A percentile compares a stretch with the other conserved stretches of the same genome.
Evolutionary conservation across 2,113 vertebrate species (phyloP).

Genomic region (Eulemur rufifrons): DNA sequence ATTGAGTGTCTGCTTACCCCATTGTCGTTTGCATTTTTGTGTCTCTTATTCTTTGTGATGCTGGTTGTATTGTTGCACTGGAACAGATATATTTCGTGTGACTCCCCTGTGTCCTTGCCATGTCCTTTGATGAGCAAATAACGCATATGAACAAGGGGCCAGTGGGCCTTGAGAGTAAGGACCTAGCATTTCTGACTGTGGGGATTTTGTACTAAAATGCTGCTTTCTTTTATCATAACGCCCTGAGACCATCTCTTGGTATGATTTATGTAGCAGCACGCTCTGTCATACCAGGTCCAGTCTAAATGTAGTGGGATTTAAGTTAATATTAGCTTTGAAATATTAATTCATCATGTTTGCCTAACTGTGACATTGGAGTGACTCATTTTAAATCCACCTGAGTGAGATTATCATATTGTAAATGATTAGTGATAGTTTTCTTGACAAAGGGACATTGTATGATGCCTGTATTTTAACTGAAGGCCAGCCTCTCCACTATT

Average conservation of each 20-base stretch:
- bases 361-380: not conserved
- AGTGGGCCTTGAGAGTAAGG: too few relatives aligned
- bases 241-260: not conserved
- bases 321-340: not conserved
- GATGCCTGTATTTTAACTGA: not conserved
- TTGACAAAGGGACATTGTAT: rapidly evolving
- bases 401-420: not conserved
- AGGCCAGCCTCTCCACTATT: not conserved
- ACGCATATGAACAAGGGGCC: rapidly evolving
- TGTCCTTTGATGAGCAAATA: not conserved
- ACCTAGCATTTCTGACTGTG: not conserved
- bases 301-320: not conserved
- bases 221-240: not conserved
- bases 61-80: not conserved
- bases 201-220: not conserved
- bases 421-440: not conserved
- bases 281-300: too few relatives aligned
- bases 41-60: not conserved
- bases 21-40: rapidly evolving
- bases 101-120: not conserved
- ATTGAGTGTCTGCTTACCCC: not conserved
- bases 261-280: not conserved
- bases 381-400: not conserved
- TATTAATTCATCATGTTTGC: not conserved
- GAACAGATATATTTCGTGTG: not conserved